phyloP scores from a whole-genome alignment of 2,888 invertebrate genomes.

The Octonoba sinensis region DNA sequence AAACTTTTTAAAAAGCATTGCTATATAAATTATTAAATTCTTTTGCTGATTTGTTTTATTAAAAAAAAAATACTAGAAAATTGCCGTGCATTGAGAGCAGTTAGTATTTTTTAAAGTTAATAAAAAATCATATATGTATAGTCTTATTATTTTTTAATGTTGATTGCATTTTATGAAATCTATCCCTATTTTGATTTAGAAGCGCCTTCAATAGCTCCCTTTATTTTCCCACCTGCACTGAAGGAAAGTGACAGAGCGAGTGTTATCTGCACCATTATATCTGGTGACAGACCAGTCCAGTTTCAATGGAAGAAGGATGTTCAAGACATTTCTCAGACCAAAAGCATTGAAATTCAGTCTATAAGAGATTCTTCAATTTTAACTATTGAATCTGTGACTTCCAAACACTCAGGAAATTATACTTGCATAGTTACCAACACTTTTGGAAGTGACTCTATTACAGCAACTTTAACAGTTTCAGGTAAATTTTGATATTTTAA shows the following conservation, averaged over 20 bases:
- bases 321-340: neutral
- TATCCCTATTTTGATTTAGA: conserved; percentile 27
- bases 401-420: conserved; percentile 52
- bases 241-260: conserved; percentile 61
- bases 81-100: no score
- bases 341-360: conserved; percentile 12
- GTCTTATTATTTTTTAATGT: no score
- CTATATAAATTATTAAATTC: no score
- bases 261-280: conserved; percentile 60
- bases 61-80: no score
- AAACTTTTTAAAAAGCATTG: no score
- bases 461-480: conserved; percentile 33
- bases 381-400: conserved; percentile 30
- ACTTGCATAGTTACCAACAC: conserved; percentile 51
- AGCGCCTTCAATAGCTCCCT: conserved; percentile 13
- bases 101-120: no score
- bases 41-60: no score
- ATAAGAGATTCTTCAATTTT: conserved; percentile 35
- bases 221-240: conserved; percentile 16
- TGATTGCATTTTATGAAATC: no score
- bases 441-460: conserved; percentile 32
- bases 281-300: conserved; percentile 64
- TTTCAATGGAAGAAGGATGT: conserved; percentile 61
- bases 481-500: conserved; percentile 4
- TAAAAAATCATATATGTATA: no score